phyloP scores from a whole-genome alignment of 53 echinoderm and acorn worm species.

The Mesocentrotus franciscanus region DNA sequence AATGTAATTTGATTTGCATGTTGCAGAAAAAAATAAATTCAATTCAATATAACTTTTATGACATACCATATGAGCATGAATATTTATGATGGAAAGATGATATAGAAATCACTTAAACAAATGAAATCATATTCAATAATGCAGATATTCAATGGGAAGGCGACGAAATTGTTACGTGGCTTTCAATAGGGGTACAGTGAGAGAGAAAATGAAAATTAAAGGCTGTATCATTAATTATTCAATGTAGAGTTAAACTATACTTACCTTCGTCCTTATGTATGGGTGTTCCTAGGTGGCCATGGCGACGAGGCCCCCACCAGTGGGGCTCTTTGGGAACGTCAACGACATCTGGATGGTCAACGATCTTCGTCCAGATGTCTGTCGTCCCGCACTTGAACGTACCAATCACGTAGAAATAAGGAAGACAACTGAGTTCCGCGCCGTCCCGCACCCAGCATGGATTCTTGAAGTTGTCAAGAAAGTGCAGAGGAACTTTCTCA shows the following conservation, averaged over 20 bases:
- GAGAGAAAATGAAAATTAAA: no score
- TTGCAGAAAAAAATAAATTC: no score
- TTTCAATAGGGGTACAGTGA: no score
- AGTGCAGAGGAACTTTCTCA: conserved; percentile 23
- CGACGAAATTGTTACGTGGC: no score
- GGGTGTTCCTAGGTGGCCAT: neutral
- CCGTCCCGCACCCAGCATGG: conserved; percentile 52
- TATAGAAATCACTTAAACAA: no score
- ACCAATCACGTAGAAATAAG: conserved; percentile 34
- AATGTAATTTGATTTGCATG: no score
- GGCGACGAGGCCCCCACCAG: conserved; percentile 53
- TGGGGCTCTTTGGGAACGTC: conserved; percentile 43
- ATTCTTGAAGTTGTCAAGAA: conserved; percentile 58
- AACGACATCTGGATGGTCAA: conserved; percentile 38
- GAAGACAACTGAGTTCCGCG: conserved; percentile 42
- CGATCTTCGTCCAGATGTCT: conserved; percentile 30
- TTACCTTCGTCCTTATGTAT: neutral
- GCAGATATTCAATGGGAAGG: no score
- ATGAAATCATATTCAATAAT: no score
- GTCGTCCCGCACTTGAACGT: conserved; percentile 46
- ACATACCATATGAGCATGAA: no score
- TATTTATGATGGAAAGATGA: no score
- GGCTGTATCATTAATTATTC: neutral
- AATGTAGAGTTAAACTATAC: neutral
- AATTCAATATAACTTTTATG: no score